Evolutionary conservation across 2,888 invertebrate genomes (phyloP).

Genomic region (Hirtodrosophila duncani): DNA sequence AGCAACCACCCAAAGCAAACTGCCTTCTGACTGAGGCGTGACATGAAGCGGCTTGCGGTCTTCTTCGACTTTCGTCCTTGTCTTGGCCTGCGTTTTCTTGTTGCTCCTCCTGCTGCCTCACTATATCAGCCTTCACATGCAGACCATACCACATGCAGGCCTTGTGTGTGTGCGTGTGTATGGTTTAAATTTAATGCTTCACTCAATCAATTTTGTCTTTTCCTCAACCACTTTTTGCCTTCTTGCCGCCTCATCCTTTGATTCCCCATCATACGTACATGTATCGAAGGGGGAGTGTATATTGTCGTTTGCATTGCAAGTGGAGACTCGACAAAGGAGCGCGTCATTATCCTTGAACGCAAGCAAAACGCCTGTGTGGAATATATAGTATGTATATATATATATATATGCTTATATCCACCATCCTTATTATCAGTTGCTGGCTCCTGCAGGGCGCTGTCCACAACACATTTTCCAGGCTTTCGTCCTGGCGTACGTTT

Average conservation of each 20-base stretch:
- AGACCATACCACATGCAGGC: too few relatives aligned
- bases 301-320: slow-evolving; percentile 46
- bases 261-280: too few relatives aligned
- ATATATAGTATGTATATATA: too few relatives aligned
- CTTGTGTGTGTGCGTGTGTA: slow-evolving; percentile 5
- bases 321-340: slow-evolving; percentile 21
- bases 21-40: slow-evolving; percentile 12
- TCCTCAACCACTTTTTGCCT: not conserved
- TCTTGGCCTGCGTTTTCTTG: too few relatives aligned
- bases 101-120: too few relatives aligned
- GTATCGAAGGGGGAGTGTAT: too few relatives aligned
- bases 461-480: slow-evolving; percentile 26
- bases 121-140: too few relatives aligned
- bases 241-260: slow-evolving; percentile 3
- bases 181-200: slow-evolving; percentile 56
- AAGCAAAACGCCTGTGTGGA: slow-evolving; percentile 31
- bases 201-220: slow-evolving; percentile 55
- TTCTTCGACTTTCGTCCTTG: too few relatives aligned
- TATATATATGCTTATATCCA: not conserved
- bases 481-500: slow-evolving; percentile 32
- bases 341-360: slow-evolving; percentile 61
- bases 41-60: slow-evolving; percentile 20
- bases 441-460: not conserved
- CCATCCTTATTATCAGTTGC: slow-evolving; percentile 1
- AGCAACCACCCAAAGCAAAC: too few relatives aligned